Evolutionary conservation across 2,888 invertebrate species (phyloP), one percentile per base, ranked within the genome.

Genomic region (Cheilosia variabilis): DNA sequence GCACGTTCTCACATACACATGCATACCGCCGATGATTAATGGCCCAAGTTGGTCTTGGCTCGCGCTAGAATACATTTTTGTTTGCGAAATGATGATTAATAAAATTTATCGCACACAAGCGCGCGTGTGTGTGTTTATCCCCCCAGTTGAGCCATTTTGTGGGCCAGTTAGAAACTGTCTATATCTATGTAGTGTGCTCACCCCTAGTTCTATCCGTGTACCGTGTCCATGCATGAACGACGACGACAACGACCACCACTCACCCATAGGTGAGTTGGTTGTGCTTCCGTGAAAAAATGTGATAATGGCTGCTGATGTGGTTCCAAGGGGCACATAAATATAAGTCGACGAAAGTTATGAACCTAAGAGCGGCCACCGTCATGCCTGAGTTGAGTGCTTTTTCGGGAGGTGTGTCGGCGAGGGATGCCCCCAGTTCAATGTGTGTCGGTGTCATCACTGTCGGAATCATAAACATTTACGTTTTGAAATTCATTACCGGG

Each of bases 61-160:
- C 50, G 77, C 52, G 72, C 71, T 53, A 52, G 76, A 77, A 63
- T 43, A 76, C 62, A 86, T 81, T 86, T 81, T 72, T 86, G 86
- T 86, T 81, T 86, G 81, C 63, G 60, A 71, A 86, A 86, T 81
- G 80, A 86, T 81, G 86, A 86, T 86, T 86, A 81, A 86, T 86
- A 86, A 76, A 86, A 81, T 80, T 81, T 81, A 86, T 80, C 76
- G 76, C 47, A 47, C 52, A 65, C 31, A 31, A 52, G 43, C 27
- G 27, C 34, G 66, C 45, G 34, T 41, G 17, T 17, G 55, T 34
- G 15, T 45, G 63, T 69, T 27, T n/a, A 71, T 62, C 47, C 55
- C 13, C 69, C 45, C 47, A 45, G 75, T 55, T 65, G 75, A 37
- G 63, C 47, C 41, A 55, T 57, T 31, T 4, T 2, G 17, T 27